Evolutionary conservation across 2,113 vertebrate genomes (phyloP).

Genomic region (Aegotheles bennettii): DNA sequence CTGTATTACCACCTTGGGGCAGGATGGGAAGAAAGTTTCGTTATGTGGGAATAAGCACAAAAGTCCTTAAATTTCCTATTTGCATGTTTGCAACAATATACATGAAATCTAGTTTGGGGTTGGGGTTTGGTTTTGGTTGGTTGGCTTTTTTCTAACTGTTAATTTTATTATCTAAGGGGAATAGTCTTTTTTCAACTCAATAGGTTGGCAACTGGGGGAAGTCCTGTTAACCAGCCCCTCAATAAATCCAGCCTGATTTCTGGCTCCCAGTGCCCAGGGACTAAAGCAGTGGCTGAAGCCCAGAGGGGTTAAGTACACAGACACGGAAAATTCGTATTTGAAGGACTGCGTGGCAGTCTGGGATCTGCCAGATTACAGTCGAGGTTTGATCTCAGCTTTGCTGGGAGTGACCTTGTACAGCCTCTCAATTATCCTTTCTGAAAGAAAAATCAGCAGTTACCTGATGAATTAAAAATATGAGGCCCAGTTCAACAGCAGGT

Average conservation of each 20-base stretch:
- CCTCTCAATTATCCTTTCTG: slow-evolving; percentile 19
- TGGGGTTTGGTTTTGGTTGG: neutral
- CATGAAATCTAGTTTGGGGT: neutral
- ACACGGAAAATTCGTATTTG: neutral
- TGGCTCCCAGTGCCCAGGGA: neutral
- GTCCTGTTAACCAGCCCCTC: neutral
- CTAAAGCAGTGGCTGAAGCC: neutral
- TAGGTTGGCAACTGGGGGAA: neutral
- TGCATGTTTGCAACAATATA: neutral
- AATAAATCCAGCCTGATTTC: neutral
- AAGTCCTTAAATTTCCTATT: neutral
- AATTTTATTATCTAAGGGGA: neutral
- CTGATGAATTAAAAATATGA: slow-evolving; percentile 19
- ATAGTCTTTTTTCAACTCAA: neutral
- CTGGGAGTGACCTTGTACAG: neutral
- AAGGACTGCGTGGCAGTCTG: neutral
- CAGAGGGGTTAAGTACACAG: neutral
- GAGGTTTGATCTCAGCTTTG: slow-evolving; percentile 13
- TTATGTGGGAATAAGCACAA: neutral
- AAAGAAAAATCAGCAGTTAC: slow-evolving; percentile 39
- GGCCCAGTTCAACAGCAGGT: slow-evolving; percentile 19
- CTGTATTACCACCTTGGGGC: slow-evolving; percentile 29
- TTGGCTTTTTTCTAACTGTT: neutral
- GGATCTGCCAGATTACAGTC: neutral
- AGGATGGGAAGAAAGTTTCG: neutral